These are phyloP conservation scores for Threskiornis aethiopicus DNA, from an alignment of 2,797 vertebrate species.

Conservation along the genomic window DNA sequence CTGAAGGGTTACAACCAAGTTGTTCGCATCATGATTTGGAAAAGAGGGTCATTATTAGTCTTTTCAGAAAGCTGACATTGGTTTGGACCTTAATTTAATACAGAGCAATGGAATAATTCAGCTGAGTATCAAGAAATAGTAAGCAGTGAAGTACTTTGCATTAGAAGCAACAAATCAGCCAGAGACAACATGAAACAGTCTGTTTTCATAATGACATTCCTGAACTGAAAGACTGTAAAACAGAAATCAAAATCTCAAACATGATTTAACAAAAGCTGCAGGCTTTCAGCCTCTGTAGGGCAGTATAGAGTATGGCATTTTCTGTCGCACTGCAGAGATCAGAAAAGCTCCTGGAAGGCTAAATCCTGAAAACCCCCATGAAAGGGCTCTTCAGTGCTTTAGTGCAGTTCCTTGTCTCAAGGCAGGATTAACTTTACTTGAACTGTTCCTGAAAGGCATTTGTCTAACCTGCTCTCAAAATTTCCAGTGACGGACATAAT, in stretches of 20 bases:
- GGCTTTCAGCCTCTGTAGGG: background rate
- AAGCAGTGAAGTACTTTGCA: accelerated
- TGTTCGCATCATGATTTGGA: background rate
- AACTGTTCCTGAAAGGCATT: background rate
- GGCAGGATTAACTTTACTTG: background rate
- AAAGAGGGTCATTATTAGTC: background rate
- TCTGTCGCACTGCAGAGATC: background rate
- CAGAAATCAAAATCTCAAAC: background rate
- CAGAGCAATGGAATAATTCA: background rate
- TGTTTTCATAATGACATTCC: background rate
- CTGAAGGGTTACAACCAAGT: background rate
- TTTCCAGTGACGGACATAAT: background rate
- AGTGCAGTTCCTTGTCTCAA: background rate
- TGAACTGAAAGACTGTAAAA: background rate
- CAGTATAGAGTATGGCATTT: background rate
- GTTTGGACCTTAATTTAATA: background rate
- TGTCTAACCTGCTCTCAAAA: background rate
- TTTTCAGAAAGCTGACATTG: background rate
- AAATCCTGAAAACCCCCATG: background rate
- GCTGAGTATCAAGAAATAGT: background rate
- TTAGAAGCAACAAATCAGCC: background rate
- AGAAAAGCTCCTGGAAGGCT: background rate
- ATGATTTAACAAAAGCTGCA: background rate
- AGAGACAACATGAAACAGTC: background rate
- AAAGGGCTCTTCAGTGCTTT: background rate